Percentiles rank a stretch among this genome's conserved stretches.
phyloP scores from a whole-genome alignment of 2,888 invertebrate genomes.

The Lutraria lutraria region DNA sequence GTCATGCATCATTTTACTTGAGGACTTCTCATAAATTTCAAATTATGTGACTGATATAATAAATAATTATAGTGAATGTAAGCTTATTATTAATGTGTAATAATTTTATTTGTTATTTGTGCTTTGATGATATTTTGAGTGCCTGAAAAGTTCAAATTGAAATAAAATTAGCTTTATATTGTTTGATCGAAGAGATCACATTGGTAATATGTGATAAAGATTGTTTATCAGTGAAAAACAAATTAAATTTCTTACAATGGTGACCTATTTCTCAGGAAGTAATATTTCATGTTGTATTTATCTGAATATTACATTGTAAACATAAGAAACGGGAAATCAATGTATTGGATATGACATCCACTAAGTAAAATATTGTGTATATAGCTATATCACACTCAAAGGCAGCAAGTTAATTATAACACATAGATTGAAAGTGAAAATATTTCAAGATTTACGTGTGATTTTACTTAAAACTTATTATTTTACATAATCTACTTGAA shows the following conservation, averaged over 20 bases:
- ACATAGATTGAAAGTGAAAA: too few species aligned
- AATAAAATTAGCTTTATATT: background rate
- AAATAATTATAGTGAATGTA: too few species aligned
- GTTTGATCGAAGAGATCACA: background rate
- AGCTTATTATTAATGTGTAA: background rate
- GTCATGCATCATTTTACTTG: too few species aligned
- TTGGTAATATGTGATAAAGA: background rate
- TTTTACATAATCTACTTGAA: constrained; percentile 15
- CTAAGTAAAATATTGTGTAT: background rate
- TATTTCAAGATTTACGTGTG: background rate
- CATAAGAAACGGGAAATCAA: constrained; percentile 1
- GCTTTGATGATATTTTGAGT: background rate
- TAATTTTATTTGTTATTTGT: background rate
- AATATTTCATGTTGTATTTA: background rate
- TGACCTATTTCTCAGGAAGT: constrained; percentile 2
- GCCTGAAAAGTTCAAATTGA: background rate
- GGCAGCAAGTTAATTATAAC: background rate
- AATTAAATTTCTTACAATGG: background rate
- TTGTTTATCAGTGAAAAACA: background rate
- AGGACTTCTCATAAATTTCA: too few species aligned
- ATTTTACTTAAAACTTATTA: background rate
- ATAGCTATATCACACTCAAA: background rate
- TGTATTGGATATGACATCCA: constrained; percentile 11
- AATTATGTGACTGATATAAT: background rate
- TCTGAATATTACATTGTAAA: background rate